These are phyloP conservation scores for Clunio marinus DNA, from an alignment of 2,888 invertebrate species.

Conservation along the genomic window DNA sequence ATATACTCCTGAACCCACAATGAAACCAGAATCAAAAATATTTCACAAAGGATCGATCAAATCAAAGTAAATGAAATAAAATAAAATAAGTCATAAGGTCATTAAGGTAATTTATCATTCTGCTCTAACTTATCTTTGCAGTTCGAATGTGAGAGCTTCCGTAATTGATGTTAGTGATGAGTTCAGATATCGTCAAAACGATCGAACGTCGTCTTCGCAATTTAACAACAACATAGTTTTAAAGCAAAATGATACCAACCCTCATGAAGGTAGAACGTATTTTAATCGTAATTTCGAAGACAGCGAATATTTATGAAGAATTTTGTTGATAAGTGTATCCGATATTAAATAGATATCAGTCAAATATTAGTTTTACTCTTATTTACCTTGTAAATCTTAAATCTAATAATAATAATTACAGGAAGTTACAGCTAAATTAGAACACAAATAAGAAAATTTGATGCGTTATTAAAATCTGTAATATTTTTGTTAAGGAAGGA, in stretches of 20 bases:
- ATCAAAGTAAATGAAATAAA: neutral
- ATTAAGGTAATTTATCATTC: conserved; percentile 26
- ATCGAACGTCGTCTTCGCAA: neutral
- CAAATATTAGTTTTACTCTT: no score
- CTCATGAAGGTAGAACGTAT: neutral
- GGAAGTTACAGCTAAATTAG: no score
- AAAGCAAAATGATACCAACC: neutral
- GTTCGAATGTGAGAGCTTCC: neutral
- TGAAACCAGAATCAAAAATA: neutral
- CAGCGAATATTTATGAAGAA: no score
- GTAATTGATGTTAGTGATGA: conserved; percentile 27
- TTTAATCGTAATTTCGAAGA: no score
- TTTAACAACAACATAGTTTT: conserved; percentile 13
- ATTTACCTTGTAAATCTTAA: no score
- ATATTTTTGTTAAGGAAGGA: no score
- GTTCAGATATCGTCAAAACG: neutral
- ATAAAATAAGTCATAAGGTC: neutral
- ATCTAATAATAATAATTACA: no score
- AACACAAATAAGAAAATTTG: no score
- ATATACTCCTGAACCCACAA: conserved; percentile 11
- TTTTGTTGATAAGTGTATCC: no score
- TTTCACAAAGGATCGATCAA: neutral
- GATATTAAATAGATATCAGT: no score
- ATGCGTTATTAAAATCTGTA: no score
- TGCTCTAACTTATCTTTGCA: neutral